phyloP scores from a whole-genome alignment of 2,888 invertebrate genomes.

The Drosophila cracens region DNA sequence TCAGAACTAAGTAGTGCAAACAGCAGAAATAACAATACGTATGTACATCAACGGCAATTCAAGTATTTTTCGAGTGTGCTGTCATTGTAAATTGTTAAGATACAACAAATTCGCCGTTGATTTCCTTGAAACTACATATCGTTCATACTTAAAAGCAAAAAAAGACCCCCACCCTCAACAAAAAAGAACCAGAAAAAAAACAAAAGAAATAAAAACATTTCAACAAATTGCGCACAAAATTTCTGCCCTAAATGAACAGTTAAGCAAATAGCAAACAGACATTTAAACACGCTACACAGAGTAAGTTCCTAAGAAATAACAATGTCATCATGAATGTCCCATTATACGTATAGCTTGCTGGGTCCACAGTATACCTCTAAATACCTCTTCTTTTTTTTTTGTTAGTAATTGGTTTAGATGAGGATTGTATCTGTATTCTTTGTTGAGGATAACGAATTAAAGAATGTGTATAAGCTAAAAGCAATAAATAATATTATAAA shows the following conservation, averaged over 20 bases:
- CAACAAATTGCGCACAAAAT: constrained; percentile 65
- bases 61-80: constrained; percentile 40
- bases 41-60: constrained; percentile 43
- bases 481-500: not conserved
- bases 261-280: constrained; percentile 68
- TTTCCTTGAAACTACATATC: constrained; percentile 47
- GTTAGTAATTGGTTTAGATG: not conserved
- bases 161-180: not conserved
- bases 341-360: constrained; percentile 10
- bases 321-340: constrained; percentile 65
- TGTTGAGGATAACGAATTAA: not conserved
- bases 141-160: constrained; percentile 5
- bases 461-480: not conserved
- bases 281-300: constrained; percentile 45
- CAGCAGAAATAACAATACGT: constrained; percentile 48
- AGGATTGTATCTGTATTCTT: not conserved
- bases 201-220: constrained; percentile 35
- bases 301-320: constrained; percentile 64
- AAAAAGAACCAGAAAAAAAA: not conserved
- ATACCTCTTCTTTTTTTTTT: not conserved
- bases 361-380: not conserved
- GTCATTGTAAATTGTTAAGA: constrained; percentile 64
- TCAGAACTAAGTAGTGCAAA: constrained; percentile 77
- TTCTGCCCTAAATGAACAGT: constrained; percentile 47
- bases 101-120: constrained; percentile 34